These are phyloP conservation scores for Araneus ventricosus DNA, from an alignment of 1,140 invertebrate species.

Conservation along the genomic window DNA sequence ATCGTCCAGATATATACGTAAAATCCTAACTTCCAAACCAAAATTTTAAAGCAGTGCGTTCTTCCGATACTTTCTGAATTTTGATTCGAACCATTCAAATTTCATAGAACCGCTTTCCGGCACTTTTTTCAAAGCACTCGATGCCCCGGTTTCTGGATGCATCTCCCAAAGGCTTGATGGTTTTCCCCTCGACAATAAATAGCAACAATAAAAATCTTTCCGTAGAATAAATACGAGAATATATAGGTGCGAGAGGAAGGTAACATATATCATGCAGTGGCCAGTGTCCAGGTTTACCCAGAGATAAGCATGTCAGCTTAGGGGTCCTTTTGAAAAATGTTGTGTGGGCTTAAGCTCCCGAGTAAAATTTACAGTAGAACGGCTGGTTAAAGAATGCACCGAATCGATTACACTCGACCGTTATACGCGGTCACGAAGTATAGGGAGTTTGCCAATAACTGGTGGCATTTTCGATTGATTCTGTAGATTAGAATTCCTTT, in stretches of 20 bases:
- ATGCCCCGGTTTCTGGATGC: no score
- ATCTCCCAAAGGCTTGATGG: background rate
- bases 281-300: conserved; percentile 25
- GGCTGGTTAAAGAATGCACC: background rate
- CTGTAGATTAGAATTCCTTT: no score
- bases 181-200: background rate
- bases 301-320: conserved; percentile 37
- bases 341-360: conserved; percentile 21
- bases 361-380: conserved; percentile 3
- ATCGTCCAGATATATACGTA: background rate
- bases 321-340: conserved; percentile 47
- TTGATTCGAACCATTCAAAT: conserved; percentile 30
- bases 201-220: conserved; percentile 37
- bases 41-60: background rate
- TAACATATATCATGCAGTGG: conserved; percentile 7
- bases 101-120: background rate
- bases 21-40: background rate
- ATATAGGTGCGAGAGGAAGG: background rate
- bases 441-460: background rate
- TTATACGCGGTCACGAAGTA: background rate
- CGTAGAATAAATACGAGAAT: conserved; percentile 47
- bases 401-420: background rate
- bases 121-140: background rate
- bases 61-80: background rate
- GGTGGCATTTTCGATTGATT: background rate